A percentile compares a stretch with the other conserved stretches of the same genome.
phyloP scores from a whole-genome alignment of 1,140 invertebrate genomes.

The Sycobia sp. region DNA sequence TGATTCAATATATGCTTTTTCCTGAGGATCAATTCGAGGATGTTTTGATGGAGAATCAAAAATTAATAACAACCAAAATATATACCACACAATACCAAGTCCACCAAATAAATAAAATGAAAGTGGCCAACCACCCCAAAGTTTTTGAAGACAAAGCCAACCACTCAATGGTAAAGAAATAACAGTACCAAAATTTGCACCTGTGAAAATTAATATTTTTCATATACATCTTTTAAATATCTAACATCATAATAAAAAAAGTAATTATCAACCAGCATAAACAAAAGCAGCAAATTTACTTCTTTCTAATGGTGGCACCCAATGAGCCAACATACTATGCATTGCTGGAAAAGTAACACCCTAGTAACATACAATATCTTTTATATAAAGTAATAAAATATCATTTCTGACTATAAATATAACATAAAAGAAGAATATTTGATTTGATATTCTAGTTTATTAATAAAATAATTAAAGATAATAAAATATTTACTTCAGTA shows the following conservation, averaged over 20 bases:
- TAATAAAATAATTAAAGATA: slow-evolving; percentile 1
- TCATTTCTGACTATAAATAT: too few relatives aligned
- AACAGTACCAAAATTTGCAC: slow-evolving; percentile 76
- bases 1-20: slow-evolving; percentile 71
- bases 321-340: slow-evolving; percentile 80
- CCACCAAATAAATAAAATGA: slow-evolving; percentile 81
- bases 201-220: slow-evolving; percentile 54
- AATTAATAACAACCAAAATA: slow-evolving; percentile 74
- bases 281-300: slow-evolving; percentile 81
- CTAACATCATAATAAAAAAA: slow-evolving; percentile 14
- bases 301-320: slow-evolving; percentile 81
- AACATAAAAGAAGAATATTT: too few relatives aligned
- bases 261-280: slow-evolving; percentile 68
- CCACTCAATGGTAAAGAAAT: slow-evolving; percentile 77
- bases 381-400: too few relatives aligned
- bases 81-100: slow-evolving; percentile 79
- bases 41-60: slow-evolving; percentile 79
- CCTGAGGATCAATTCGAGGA: slow-evolving; percentile 75
- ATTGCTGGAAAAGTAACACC: slow-evolving; percentile 84
- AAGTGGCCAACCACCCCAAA: slow-evolving; percentile 76
- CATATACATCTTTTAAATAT: slow-evolving; percentile 37
- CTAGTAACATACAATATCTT: slow-evolving; percentile 60
- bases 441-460: slow-evolving; percentile 8
- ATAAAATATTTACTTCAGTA: slow-evolving; percentile 70
- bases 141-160: slow-evolving; percentile 72